Evolutionary conservation across 1,140 invertebrate genomes (phyloP), one percentile per base, ranked within the genome.

Genomic region (Drosophila pallidifrons): DNA sequence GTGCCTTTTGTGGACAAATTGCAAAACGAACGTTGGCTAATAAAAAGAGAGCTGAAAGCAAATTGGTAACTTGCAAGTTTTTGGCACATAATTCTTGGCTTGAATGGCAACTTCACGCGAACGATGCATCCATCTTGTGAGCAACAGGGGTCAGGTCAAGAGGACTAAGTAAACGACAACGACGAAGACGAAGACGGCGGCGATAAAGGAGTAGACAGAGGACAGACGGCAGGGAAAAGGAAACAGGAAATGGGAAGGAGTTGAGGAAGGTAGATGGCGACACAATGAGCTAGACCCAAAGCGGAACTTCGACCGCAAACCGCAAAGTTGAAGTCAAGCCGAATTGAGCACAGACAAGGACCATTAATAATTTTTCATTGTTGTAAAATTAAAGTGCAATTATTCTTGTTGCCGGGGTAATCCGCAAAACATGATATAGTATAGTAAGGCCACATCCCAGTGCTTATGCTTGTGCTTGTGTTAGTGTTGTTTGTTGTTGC

Each of bases 311-410:
- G 32, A 68, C 52, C 65, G 20, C 54, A 68, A 30, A 51, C 46
- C 43, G 38, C 65, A 67, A 35, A 59, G 55, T 67, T 46, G n/a
- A 59, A 35, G 65, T 58, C 43, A 15, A 30, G 74, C 63, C 46
- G 41, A 60, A 55, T 65, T 68, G 47, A 74, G 71, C 65, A 46
- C 51, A 54, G 51, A 32, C 51, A 54, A 54, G 28, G 69, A 74
- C 75, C 79, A 82, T 82, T 81, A 77, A 82, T 82, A 82, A 82
- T 82, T 82, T 82, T 82, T 65, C 80, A 82, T 82, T 82, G 79
- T 82, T 82, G 65, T 74, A 75, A 82, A 82, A 82, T 82, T 82
- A 82, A 82, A 82, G 80, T 74, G 79, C 79, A 82, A 82, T 82
- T 82, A 82, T 82, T 82, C 79, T 82, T 81, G 79, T 82, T 82